Base-by-base conservation (phyloP, 2,797 vertebrate species). In the Anableps anableps region DNA sequence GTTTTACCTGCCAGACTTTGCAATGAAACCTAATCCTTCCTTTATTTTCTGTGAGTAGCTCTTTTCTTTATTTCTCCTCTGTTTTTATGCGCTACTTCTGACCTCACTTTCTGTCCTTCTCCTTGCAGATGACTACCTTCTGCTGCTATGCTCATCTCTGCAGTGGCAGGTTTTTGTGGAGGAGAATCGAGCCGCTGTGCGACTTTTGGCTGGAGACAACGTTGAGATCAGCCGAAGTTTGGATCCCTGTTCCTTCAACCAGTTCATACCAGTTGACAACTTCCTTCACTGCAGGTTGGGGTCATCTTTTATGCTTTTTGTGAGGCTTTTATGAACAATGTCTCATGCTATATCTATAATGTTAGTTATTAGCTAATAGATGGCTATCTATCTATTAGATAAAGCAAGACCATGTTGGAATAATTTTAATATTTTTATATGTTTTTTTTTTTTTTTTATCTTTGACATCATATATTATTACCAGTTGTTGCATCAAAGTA, bases 1-100 rank as follows among this genome's bases (percentile, higher is more conserved):
- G 96, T 93, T 97, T 78, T 96, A 93, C 87, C 88, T 97, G 64
- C 95, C 96, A 1, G 95, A 96, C 91, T 97, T 96, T 74, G 95
- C 95, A 80, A 96, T 95, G 94, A 91, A 74, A 36, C 95, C 95
- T 0, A 91, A 96, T 85, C 93, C 96, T 78, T 89, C 66, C 70
- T 96, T 96, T 88, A 95, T 97, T 64, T 89, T 97, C 74, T 94
- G 95, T 96, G 90, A 95, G 95, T 93, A 75, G 34, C 29, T 45
- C 17, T 0, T 55, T 41, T 43, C 16, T 38, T n/a, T 68, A 2
- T 36, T 36, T 34, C 29, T 7, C 68, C 47, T 19, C 1, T 34
- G 26, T 36, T 26, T 14, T 60, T 13, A 55, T 64, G 0, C 19
- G 5, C 43, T 19, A 48, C 14, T 26, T 36, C 19, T 62, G 5